These are phyloP conservation scores for Gastrophysa polygoni DNA, from an alignment of 2,888 invertebrate species.

Conservation along the genomic window DNA sequence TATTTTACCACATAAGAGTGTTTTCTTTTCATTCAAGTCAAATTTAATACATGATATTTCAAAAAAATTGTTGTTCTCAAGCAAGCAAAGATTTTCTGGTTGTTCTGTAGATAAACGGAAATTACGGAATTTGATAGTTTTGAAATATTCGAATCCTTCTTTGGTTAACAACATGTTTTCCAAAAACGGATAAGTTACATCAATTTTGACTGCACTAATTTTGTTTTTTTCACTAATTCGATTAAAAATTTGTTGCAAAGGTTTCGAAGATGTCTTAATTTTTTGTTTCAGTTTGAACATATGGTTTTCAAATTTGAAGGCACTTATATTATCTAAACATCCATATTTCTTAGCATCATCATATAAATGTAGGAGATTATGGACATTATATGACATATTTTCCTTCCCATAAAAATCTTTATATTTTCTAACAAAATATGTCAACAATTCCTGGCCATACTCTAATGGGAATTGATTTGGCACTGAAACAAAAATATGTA, in stretches of 20 bases:
- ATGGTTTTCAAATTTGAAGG: slow-evolving; percentile 17
- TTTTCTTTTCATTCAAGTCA: too few species aligned
- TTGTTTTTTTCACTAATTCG: slow-evolving; percentile 11
- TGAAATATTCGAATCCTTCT: not conserved
- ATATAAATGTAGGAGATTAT: slow-evolving; percentile 9
- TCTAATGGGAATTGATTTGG: not conserved
- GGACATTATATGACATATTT: slow-evolving; percentile 17
- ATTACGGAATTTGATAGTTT: not conserved
- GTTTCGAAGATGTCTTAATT: slow-evolving; percentile 11
- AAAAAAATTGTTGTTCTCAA: too few species aligned
- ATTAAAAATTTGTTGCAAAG: slow-evolving; percentile 17
- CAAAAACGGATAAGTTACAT: not conserved
- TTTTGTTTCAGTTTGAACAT: slow-evolving; percentile 11
- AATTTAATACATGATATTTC: too few species aligned
- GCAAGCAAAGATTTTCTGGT: too few species aligned
- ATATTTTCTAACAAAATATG: slow-evolving; percentile 14
- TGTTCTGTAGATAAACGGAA: not conserved
- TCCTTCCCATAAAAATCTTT: slow-evolving; percentile 4
- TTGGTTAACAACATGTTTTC: not conserved
- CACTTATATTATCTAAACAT: slow-evolving; percentile 14
- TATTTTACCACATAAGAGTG: too few species aligned
- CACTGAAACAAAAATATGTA: not conserved
- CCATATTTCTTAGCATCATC: slow-evolving; percentile 13
- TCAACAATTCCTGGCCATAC: slow-evolving; percentile 1
- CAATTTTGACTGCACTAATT: not conserved